phyloP scores from a whole-genome alignment of 2,888 invertebrate species.

The Scaptomyza caliginosa region DNA sequence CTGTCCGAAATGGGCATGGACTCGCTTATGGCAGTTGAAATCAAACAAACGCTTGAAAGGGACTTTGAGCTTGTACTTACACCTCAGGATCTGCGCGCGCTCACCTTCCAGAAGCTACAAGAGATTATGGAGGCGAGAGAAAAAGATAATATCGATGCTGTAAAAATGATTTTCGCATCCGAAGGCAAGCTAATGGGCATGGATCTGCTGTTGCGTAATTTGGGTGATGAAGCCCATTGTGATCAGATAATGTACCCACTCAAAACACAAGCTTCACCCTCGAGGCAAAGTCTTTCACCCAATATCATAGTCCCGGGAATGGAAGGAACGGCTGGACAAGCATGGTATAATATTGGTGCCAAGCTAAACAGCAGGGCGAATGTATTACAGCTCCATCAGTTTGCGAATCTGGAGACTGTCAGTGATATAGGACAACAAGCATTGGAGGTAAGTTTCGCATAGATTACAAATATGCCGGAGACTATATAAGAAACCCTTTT shows the following conservation, averaged over 20 bases:
- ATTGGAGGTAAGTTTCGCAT: slow-evolving; percentile 66
- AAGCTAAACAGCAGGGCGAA: slow-evolving; percentile 66
- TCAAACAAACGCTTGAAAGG: slow-evolving; percentile 95
- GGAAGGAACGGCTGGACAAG: slow-evolving; percentile 86
- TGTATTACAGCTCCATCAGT: slow-evolving; percentile 80
- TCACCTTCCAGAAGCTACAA: slow-evolving; percentile 87
- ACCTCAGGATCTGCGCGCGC: slow-evolving; percentile 92
- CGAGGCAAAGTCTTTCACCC: slow-evolving; percentile 67
- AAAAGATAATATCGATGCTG: slow-evolving; percentile 70
- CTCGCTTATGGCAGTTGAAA: slow-evolving; percentile 98
- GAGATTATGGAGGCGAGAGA: slow-evolving; percentile 77
- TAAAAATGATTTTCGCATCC: slow-evolving; percentile 80
- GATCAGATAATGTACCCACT: slow-evolving; percentile 86
- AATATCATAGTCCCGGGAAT: slow-evolving; percentile 87
- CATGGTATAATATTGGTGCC: slow-evolving; percentile 81
- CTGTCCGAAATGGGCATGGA: slow-evolving; percentile 98
- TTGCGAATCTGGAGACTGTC: slow-evolving; percentile 68
- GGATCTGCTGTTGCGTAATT: slow-evolving; percentile 86
- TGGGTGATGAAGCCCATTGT: slow-evolving; percentile 86
- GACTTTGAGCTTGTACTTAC: slow-evolving; percentile 94
- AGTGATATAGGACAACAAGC: slow-evolving; percentile 71
- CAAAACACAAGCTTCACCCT: slow-evolving; percentile 81
- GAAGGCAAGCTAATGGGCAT: slow-evolving; percentile 84
- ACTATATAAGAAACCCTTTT: neutral
- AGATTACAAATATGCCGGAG: neutral